Percentiles rank a stretch among this genome's conserved stretches.
Conservation (phyloP, 2,797 vertebrate species). For the Pelochelys cantorii region DNA sequence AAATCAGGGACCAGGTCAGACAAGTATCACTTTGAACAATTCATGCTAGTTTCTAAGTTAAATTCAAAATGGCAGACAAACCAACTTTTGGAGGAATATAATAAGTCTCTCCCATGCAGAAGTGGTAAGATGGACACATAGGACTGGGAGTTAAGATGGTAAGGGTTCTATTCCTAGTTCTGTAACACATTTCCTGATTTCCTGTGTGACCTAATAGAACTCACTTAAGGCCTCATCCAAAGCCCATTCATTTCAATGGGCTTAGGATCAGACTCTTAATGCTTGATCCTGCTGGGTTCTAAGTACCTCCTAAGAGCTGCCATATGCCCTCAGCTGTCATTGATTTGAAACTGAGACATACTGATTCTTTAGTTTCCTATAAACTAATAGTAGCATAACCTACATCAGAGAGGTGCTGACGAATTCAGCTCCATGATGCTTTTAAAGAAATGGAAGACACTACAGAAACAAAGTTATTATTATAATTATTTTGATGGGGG, state of each 20-base stretch:
- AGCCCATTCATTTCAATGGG: not conserved
- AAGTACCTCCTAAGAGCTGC: not conserved
- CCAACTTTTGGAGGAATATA: constrained; percentile 21
- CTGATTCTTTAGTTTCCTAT: not conserved
- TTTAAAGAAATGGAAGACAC: not conserved
- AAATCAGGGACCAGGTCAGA: constrained; percentile 60
- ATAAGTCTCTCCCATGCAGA: constrained; percentile 21
- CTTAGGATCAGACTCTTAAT: not conserved
- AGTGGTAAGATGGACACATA: constrained; percentile 26
- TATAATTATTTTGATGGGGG: not conserved
- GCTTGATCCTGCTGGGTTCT: not conserved
- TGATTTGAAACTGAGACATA: not conserved
- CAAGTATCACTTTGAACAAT: constrained; percentile 59
- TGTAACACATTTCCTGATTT: not conserved
- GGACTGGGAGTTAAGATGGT: not conserved
- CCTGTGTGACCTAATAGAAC: constrained; percentile 12
- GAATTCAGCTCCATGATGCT: not conserved
- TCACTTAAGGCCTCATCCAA: constrained; percentile 13
- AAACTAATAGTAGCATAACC: not conserved
- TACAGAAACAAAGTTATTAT: not conserved
- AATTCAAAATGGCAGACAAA: constrained; percentile 69
- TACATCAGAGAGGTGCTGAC: not conserved
- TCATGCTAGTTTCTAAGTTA: constrained; percentile 66
- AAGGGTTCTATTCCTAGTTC: not conserved
- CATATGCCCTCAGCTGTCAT: not conserved